These are phyloP conservation scores for Drosophila kambysellisi DNA, from an alignment of 2,888 invertebrate species.

Conservation along the genomic window DNA sequence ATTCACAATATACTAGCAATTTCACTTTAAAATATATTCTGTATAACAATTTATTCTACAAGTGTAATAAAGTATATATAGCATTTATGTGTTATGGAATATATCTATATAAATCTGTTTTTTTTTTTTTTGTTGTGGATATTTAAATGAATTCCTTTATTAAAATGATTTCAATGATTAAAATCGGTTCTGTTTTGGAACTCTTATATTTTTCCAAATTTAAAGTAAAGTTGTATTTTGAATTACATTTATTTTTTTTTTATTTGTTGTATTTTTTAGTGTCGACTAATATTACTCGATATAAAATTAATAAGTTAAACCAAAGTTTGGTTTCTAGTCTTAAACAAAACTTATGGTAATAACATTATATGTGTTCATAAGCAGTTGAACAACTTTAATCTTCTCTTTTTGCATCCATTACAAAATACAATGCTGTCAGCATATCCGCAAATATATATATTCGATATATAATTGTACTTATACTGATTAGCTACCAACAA, in stretches of 20 bases:
- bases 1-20: neutral
- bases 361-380: neutral
- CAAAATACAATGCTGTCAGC: slow-evolving; percentile 26
- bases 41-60: neutral
- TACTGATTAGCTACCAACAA: neutral
- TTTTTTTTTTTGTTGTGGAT: neutral
- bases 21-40: neutral
- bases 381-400: neutral
- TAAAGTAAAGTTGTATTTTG: too few relatives aligned
- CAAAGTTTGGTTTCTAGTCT: neutral
- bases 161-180: neutral
- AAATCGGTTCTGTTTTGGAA: neutral
- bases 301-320: neutral
- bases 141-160: neutral
- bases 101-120: neutral
- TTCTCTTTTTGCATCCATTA: neutral
- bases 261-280: neutral
- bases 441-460: slow-evolving; percentile 62
- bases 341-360: neutral
- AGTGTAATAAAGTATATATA: slow-evolving; percentile 5
- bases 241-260: neutral
- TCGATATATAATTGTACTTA: neutral
- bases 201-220: neutral
- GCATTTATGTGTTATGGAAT: slow-evolving; percentile 4
- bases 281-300: neutral